Conservation (phyloP, 2,113 vertebrate genomes). For the Cairina moschata region DNA sequence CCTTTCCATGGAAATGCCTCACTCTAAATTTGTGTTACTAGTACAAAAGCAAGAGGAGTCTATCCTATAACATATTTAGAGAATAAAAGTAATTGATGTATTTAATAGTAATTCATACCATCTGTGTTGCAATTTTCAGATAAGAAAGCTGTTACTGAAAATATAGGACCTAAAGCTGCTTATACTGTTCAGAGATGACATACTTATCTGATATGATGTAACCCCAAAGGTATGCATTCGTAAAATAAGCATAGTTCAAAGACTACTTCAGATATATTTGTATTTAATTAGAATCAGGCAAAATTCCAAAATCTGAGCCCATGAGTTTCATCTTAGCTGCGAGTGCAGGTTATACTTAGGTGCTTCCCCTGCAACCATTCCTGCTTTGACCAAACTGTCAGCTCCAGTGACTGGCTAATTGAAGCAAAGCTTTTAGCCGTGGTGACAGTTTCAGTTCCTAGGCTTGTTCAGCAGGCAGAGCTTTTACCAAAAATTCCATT, state of each 20-base stretch:
- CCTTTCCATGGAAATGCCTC: background rate
- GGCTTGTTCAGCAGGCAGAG: background rate
- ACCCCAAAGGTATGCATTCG: slow-evolving; percentile 55
- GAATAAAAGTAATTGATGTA: slow-evolving; percentile 60
- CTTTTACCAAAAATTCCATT: background rate
- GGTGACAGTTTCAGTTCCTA: background rate
- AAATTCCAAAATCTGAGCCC: slow-evolving; percentile 59
- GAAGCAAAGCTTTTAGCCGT: background rate
- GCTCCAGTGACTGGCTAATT: background rate
- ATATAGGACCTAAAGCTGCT: slow-evolving; percentile 63
- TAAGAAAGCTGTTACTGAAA: slow-evolving; percentile 66
- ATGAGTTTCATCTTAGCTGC: background rate
- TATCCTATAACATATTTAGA: slow-evolving; percentile 26
- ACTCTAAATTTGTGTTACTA: slow-evolving; percentile 3
- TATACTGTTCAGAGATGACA: slow-evolving; percentile 59
- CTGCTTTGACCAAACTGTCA: background rate
- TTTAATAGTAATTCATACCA: slow-evolving; percentile 67
- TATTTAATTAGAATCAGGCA: slow-evolving; percentile 71
- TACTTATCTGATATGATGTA: slow-evolving; percentile 73
- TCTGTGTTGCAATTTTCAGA: slow-evolving; percentile 61
- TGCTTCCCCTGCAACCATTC: background rate
- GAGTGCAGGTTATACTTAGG: background rate
- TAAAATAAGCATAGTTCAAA: slow-evolving; percentile 72
- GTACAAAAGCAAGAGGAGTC: slow-evolving; percentile 20
- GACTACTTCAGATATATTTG: slow-evolving; percentile 62